Evolutionary conservation across 2,888 invertebrate genomes (phyloP).

Genomic region (Sphaeridia pumilis): DNA sequence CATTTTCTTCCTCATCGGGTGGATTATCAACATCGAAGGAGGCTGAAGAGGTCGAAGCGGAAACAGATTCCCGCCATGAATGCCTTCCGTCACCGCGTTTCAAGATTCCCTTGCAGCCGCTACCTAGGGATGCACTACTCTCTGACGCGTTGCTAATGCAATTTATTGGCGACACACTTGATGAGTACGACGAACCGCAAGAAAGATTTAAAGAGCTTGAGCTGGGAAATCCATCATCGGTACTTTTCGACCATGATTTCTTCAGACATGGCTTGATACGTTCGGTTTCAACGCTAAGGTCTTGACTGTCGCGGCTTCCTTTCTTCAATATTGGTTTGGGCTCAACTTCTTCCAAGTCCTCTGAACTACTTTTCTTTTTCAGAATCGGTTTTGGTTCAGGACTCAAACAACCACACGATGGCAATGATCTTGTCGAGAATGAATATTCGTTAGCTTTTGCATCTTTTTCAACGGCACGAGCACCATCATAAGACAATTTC

Average conservation of each 20-base stretch:
- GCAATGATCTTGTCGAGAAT: constrained; percentile 23
- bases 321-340: constrained; percentile 33
- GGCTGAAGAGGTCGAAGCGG: constrained; percentile 10
- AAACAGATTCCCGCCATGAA: constrained; percentile 14
- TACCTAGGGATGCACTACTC: neutral
- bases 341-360: constrained; percentile 30
- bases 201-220: constrained; percentile 4
- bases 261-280: constrained; percentile 30
- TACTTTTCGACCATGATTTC: constrained; percentile 21
- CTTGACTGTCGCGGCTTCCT: constrained; percentile 10
- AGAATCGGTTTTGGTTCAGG: constrained; percentile 32
- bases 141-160: constrained; percentile 1
- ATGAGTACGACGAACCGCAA: constrained; percentile 1
- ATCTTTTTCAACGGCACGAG: constrained; percentile 13
- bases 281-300: constrained; percentile 13
- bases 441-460: constrained; percentile 17
- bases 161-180: constrained; percentile 2
- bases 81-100: constrained; percentile 18
- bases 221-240: constrained; percentile 12
- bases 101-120: constrained; percentile 17
- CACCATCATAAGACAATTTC: constrained; percentile 23
- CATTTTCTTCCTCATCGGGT: neutral
- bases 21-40: constrained; percentile 11
- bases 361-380: constrained; percentile 32
- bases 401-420: constrained; percentile 19